A percentile compares a stretch with the other conserved stretches of the same genome.
phyloP scores from a whole-genome alignment of 1,140 invertebrate species.

The Phthorimaea operculella region DNA sequence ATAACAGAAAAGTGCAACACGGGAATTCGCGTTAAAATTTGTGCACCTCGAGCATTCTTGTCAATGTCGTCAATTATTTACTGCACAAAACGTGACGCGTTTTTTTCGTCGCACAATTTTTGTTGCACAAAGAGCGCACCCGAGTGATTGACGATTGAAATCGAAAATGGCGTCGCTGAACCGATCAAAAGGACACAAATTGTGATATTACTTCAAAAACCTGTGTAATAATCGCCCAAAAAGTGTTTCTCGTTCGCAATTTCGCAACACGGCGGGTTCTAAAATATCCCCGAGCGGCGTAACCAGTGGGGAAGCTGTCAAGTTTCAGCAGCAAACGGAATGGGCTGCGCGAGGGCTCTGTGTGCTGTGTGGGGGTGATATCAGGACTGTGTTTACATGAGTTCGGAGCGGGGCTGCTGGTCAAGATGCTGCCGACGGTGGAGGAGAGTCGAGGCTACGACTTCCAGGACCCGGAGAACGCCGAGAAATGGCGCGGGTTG shows the following conservation, averaged over 20 bases:
- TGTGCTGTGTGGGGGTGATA: slow-evolving; percentile 43
- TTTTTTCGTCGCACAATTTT: too few species aligned
- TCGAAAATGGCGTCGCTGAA: slow-evolving; percentile 65
- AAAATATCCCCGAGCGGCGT: background rate
- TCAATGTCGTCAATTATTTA: too few species aligned
- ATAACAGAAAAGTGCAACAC: too few species aligned
- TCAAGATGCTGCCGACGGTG: slow-evolving; percentile 64
- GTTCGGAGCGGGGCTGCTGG: slow-evolving; percentile 36
- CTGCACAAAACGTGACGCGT: too few species aligned
- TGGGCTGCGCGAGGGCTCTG: slow-evolving; percentile 22
- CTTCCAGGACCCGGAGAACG: slow-evolving; percentile 89
- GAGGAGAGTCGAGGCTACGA: slow-evolving; percentile 80
- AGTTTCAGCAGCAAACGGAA: slow-evolving; percentile 36
- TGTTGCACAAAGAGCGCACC: too few species aligned
- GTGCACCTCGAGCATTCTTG: too few species aligned
- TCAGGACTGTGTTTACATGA: slow-evolving; percentile 54
- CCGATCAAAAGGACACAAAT: slow-evolving; percentile 54
- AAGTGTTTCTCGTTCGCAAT: background rate
- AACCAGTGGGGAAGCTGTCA: slow-evolving; percentile 19
- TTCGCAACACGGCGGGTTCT: background rate
- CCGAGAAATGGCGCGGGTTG: slow-evolving; percentile 88
- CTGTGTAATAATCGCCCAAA: background rate
- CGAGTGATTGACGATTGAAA: slow-evolving; percentile 55
- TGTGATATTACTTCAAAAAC: background rate
- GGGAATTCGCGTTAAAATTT: too few species aligned